Base-by-base conservation (phyloP, 2,797 vertebrate species). In the Sardinella longiceps region DNA sequence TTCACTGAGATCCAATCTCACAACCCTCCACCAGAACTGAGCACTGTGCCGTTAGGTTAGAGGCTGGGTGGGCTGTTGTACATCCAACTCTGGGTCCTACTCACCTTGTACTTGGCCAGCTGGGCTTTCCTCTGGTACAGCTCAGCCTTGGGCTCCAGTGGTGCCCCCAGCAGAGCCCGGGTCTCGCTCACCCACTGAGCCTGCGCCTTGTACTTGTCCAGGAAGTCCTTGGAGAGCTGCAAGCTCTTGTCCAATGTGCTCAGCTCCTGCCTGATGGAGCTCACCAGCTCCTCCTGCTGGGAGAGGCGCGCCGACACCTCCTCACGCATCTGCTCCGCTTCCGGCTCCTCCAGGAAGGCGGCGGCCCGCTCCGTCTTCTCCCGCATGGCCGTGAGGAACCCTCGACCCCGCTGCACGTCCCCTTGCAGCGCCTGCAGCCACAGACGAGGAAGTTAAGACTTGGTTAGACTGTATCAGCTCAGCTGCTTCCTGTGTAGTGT, bases 121-220 rank as follows among this genome's bases (percentile, higher is more conserved):
- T 99, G 98, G 0, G 97, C 98, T 93, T 97, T 99, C 83, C 98
- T 97, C 92, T 99, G 98, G 92, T 98, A 99, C 5, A 99, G 94
- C 88, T 99, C 98, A 58, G 95, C 96, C 91, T 99, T 99, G 87
- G 96, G 95, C 87, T 99, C 97, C 45, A 96, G 93, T 0, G 96
- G 95, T 39, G 89, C 85, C 43, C 90, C 91, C 15, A 99, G 94
- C 87, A 97, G 88, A 39, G 92, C 93, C 85, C 94, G 95, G 82
- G 96, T 96, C 82, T 99, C 98, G 1, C 89, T 90, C 66, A 97
- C 89, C 98, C 98, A 99, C 85, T 97, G 96, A 81, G 94, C 95
- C 86, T 99, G 97, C 20, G 92, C 92, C 88, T 96, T 99, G 83
- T 96, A 97, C 46, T 97, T 97, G 88, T 99, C 98, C 37, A 96